Evolutionary conservation across 2,797 vertebrate genomes (phyloP).

Genomic region (Tenualosa ilisha): DNA sequence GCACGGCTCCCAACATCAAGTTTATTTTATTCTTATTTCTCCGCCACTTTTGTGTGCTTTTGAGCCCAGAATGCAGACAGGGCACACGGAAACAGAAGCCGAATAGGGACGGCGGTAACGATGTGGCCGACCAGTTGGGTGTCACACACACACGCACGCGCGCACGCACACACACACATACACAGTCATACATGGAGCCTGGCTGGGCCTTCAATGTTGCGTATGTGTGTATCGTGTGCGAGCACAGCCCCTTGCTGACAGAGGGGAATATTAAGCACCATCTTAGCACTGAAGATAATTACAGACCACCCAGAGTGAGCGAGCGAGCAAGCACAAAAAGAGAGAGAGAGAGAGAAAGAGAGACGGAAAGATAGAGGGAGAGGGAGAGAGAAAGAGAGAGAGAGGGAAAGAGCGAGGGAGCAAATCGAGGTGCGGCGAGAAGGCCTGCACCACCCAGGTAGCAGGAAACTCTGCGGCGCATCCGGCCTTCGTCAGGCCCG

Average conservation of each 20-base stretch:
- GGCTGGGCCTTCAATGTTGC: neutral
- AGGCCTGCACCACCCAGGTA: neutral
- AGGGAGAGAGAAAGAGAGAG: neutral
- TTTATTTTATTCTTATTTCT: conserved; percentile 7
- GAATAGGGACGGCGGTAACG: neutral
- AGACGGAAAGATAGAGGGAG: neutral
- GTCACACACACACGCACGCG: neutral
- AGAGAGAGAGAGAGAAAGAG: neutral
- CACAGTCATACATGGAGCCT: neutral
- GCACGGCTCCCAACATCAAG: neutral
- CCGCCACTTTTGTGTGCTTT: neutral
- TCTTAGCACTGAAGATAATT: conserved; percentile 16
- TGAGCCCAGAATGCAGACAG: neutral
- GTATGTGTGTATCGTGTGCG: neutral
- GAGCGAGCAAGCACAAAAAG: neutral
- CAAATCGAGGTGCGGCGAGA: neutral
- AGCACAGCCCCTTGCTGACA: conserved; percentile 19
- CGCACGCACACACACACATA: neutral
- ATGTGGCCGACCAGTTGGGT: conserved; percentile 2
- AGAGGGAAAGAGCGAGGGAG: neutral
- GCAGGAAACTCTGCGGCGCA: neutral
- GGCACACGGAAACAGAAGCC: conserved; percentile 12
- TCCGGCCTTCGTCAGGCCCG: neutral
- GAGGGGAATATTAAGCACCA: conserved; percentile 17
- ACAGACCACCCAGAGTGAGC: conserved; percentile 15